Evolutionary conservation across 2,113 vertebrate species (phyloP), one percentile per base, ranked within the genome.

Genomic region (Pongo pygmaeus): DNA sequence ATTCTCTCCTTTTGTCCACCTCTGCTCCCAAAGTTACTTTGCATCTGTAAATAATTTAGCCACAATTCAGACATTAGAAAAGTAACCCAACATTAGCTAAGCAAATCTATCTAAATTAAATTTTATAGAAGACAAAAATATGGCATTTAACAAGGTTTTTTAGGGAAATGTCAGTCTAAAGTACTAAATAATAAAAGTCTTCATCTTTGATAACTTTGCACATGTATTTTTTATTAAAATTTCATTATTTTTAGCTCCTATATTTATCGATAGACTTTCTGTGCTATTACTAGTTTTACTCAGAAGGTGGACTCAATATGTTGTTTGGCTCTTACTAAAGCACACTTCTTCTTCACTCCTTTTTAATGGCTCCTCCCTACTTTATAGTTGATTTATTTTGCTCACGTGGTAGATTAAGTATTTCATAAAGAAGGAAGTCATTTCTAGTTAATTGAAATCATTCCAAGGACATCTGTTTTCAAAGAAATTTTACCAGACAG

Each of bases 331-430:
- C 27, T 92, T 27, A 35, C 1, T 52, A 95, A 69, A 75, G 3
- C 17, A 72, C 43, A 40, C 2, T 25, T 89, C 6, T 4, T 40
- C 25, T 52, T 89, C 46, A 38, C 17, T 81, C 8, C 52, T 70
- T 84, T 69, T 72, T 43, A 64, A 13, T 81, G 7, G 32, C 5
- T 92, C 77, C 14, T 92, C 74, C 23, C 7, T 81, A 72, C 13
- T 59, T 96, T 14, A 43, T 74, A 92, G 11, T 89, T 93, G 57
- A 96, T 95, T 95, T 86, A 80, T 83, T 91, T 89, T 97, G 14
- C 30, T 25, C 35, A 77, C 12, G 40, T 59, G 40, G 48, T 94
- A 81, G 43, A 93, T 87, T 90, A 98, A 92, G 35, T 48, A 80
- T 97, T 93, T 93, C 90, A 80, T 59, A 80, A 87, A 84, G 61